phyloP scores from a whole-genome alignment of 2,797 vertebrate species.

The Sebastes itinus region DNA sequence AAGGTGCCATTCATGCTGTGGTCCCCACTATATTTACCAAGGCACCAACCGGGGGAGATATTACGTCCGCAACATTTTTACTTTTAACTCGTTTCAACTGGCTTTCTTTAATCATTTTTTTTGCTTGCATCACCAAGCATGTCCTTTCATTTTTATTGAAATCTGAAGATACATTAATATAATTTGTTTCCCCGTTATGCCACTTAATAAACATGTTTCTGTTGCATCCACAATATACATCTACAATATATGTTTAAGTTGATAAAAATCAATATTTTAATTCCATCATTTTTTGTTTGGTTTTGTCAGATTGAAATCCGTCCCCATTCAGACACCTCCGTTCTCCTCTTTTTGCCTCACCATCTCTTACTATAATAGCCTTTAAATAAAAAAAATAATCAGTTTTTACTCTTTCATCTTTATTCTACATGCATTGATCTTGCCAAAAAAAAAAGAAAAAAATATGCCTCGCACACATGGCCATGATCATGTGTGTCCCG shows the following conservation, averaged over 20 bases:
- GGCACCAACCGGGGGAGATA: constrained; percentile 58
- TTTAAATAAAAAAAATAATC: constrained; percentile 10
- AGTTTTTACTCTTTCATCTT: background rate
- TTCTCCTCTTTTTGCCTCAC: background rate
- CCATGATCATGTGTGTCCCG: constrained; percentile 51
- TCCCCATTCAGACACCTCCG: background rate
- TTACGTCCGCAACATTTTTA: constrained; percentile 59
- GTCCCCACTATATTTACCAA: constrained; percentile 66
- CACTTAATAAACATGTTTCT: constrained; percentile 26
- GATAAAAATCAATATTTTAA: constrained; percentile 46
- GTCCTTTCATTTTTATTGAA: constrained; percentile 10
- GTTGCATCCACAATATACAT: background rate
- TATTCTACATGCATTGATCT: background rate
- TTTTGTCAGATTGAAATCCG: constrained; percentile 14
- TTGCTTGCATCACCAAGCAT: background rate
- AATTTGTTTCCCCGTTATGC: constrained; percentile 12
- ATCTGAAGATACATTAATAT: background rate
- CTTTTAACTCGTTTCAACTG: constrained; percentile 47
- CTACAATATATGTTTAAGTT: constrained; percentile 7
- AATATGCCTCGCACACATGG: constrained; percentile 14
- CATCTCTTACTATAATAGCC: background rate
- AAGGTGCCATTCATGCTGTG: constrained; percentile 73
- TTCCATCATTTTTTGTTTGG: constrained; percentile 26
- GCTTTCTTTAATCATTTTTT: background rate
- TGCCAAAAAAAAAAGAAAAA: background rate